Conservation (phyloP, 2,797 vertebrate genomes). For the Propithecus perrieri region DNA sequence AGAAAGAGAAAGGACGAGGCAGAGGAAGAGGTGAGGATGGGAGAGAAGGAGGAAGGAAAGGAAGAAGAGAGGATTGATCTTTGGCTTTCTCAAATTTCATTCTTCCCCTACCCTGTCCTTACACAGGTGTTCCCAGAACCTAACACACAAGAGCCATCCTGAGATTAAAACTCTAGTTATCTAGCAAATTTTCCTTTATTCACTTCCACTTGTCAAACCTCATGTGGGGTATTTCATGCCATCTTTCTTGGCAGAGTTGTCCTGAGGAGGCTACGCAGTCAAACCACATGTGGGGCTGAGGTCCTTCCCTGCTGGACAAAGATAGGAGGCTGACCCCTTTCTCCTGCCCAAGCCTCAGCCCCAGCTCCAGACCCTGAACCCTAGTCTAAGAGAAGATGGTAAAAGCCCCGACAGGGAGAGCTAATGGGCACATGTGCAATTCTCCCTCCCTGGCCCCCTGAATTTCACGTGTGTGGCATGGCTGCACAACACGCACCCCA, state of each 20-base stretch:
- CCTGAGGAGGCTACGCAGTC: not conserved
- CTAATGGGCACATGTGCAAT: not conserved
- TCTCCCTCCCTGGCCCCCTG: not conserved
- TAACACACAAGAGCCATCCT: not conserved
- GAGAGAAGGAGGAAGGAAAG: rapidly evolving
- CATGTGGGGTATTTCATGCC: not conserved
- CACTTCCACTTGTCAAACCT: too few relatives aligned
- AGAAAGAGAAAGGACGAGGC: not conserved
- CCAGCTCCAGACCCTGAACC: not conserved
- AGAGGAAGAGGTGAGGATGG: not conserved
- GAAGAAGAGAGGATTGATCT: not conserved
- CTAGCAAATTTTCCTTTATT: not conserved
- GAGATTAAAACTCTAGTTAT: not conserved
- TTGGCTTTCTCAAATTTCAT: not conserved
- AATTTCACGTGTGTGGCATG: not conserved
- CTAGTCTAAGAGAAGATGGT: not conserved
- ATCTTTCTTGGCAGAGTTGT: not conserved
- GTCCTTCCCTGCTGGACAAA: not conserved
- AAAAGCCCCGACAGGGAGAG: not conserved
- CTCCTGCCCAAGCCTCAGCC: not conserved
- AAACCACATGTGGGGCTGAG: not conserved
- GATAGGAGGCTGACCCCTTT: not conserved
- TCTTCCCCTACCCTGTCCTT: not conserved
- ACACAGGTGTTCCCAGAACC: not conserved
- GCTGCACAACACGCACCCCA: not conserved